phyloP scores from a whole-genome alignment of 2,888 invertebrate genomes.

The Crematogaster levior region DNA sequence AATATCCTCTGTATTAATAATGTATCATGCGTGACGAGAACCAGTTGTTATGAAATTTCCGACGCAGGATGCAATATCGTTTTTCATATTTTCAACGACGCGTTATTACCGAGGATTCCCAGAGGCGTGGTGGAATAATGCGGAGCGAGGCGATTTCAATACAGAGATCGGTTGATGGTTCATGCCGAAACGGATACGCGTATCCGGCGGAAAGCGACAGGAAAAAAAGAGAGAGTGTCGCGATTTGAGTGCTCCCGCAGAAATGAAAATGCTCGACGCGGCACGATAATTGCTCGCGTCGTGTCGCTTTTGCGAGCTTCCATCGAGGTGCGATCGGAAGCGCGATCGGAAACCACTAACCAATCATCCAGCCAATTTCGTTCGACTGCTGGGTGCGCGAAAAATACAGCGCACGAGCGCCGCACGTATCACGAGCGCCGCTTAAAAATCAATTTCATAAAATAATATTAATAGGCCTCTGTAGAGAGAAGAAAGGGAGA shows the following conservation, averaged over 20 bases:
- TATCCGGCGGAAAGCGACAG: constrained; percentile 1
- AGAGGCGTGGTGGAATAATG: constrained; percentile 43
- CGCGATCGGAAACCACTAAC: constrained; percentile 48
- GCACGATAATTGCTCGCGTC: constrained; percentile 45
- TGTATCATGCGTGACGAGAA: constrained; percentile 3
- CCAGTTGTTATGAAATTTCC: constrained; percentile 18
- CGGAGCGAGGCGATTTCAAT: constrained; percentile 18
- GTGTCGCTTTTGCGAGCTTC: constrained; percentile 38
- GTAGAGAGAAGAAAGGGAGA: no score
- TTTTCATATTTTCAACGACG: constrained; percentile 45
- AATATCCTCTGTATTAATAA: constrained; percentile 3
- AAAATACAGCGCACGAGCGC: constrained; percentile 36
- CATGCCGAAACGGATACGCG: constrained; percentile 21
- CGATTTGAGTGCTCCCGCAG: constrained; percentile 44
- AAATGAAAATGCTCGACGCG: constrained; percentile 46
- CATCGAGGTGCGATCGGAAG: constrained; percentile 38
- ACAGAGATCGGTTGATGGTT: constrained; percentile 25
- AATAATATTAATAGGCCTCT: constrained; percentile 37
- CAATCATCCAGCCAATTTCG: constrained; percentile 50
- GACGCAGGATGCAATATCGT: constrained; percentile 3
- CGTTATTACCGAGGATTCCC: constrained; percentile 34
- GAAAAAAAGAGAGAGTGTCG: constrained; percentile 33
- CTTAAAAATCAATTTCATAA: constrained; percentile 49
- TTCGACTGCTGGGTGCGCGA: not conserved
- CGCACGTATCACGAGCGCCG: not conserved